Percentiles rank a stretch among this genome's conserved stretches.
Conservation (phyloP, 2,797 vertebrate genomes). For the Uromys caudimaculatus region DNA sequence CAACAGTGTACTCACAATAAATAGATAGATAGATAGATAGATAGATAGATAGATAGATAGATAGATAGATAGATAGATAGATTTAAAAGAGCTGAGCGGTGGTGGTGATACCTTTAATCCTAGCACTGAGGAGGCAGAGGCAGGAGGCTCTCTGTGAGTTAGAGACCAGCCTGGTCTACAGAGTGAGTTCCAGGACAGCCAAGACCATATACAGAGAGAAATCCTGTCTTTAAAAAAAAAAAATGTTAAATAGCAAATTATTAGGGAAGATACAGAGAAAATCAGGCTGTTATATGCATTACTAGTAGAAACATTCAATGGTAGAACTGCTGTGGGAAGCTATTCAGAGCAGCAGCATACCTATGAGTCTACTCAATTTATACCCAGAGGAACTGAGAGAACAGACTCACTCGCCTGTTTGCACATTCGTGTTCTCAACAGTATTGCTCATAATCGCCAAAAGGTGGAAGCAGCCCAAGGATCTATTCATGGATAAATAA, state of each 20-base stretch:
- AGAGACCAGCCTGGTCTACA: neutral
- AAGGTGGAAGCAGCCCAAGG: neutral
- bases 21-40: no score
- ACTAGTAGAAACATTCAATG: neutral
- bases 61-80: no score
- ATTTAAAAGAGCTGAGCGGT: no score
- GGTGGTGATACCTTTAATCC: neutral
- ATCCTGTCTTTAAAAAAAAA: neutral
- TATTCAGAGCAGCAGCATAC: neutral
- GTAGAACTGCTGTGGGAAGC: neutral
- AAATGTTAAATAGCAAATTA: neutral
- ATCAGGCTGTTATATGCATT: no score
- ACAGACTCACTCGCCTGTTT: neutral
- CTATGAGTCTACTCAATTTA: neutral
- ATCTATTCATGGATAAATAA: neutral
- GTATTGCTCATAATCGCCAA: neutral
- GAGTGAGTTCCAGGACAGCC: neutral
- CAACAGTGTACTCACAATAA: no score
- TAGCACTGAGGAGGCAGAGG: neutral
- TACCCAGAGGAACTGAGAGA: neutral
- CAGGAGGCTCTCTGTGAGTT: neutral
- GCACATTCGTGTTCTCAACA: neutral
- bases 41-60: no score
- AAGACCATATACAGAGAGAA: neutral
- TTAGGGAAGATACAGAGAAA: neutral